Evolutionary conservation across 1,140 invertebrate genomes (phyloP).

Genomic region (Oscheius sp.): DNA sequence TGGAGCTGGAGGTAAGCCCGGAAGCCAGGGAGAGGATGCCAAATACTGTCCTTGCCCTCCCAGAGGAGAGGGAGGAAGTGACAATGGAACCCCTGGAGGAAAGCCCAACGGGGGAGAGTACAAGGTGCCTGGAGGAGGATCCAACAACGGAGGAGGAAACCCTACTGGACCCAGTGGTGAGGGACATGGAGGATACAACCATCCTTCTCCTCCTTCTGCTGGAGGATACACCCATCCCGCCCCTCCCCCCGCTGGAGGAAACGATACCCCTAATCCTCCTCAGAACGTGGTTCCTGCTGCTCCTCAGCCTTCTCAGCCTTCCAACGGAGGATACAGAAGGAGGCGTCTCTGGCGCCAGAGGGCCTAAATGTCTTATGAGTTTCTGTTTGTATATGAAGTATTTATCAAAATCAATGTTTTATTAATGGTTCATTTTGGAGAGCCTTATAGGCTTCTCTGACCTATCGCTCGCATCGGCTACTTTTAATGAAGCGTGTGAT

Average conservation of each 20-base stretch:
- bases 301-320: not conserved
- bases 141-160: too few relatives aligned
- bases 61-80: constrained; percentile 7
- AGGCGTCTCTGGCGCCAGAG: too few relatives aligned
- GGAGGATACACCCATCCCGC: not conserved
- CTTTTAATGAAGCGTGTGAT: too few relatives aligned
- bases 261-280: too few relatives aligned
- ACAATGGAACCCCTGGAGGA: constrained; percentile 3
- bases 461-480: too few relatives aligned
- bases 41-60: constrained; percentile 29
- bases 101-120: constrained; percentile 5
- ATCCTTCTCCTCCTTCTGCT: not conserved
- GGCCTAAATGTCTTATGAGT: too few relatives aligned
- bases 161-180: not conserved
- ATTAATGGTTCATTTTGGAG: too few relatives aligned
- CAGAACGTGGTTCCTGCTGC: too few relatives aligned
- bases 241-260: not conserved
- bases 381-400: too few relatives aligned
- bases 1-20: not conserved
- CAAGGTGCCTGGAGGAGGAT: constrained; percentile 6
- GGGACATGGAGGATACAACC: not conserved
- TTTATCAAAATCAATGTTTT: too few relatives aligned
- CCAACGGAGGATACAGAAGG: not conserved
- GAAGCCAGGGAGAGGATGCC: constrained; percentile 10
- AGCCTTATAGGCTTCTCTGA: too few relatives aligned